A percentile compares a stretch with the other conserved stretches of the same genome.
phyloP scores from a whole-genome alignment of 2,888 invertebrate genomes.

The Cryptus viduatorius region DNA sequence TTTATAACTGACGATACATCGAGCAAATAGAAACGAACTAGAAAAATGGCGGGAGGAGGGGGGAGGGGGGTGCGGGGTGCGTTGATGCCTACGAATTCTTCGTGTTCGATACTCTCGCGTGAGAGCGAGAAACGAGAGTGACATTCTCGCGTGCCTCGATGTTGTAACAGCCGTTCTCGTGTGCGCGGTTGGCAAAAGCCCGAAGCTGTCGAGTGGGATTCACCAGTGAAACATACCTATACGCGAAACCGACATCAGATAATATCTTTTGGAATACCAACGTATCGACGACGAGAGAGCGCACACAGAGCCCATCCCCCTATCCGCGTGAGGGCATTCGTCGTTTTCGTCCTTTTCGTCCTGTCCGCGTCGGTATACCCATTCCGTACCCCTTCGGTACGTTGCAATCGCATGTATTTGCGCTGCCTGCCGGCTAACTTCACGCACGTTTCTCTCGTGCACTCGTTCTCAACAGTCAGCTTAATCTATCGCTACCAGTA shows the following conservation, averaged over 20 bases:
- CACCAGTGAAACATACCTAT: constrained; percentile 11
- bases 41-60: no score
- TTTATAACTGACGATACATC: constrained; percentile 1
- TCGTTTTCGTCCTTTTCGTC: not conserved
- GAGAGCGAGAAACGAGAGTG: not conserved
- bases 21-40: not conserved
- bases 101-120: not conserved
- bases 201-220: constrained; percentile 3
- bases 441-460: constrained; percentile 7
- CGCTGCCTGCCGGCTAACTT: not conserved
- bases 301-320: not conserved
- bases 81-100: not conserved
- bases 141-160: constrained; percentile 21
- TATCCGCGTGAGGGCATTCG: not conserved
- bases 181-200: constrained; percentile 12
- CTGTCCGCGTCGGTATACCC: not conserved
- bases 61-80: not conserved
- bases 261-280: constrained; percentile 25
- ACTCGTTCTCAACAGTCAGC: not conserved
- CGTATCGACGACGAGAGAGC: constrained; percentile 9
- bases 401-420: constrained; percentile 13
- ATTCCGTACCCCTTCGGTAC: not conserved
- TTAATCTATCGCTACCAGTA: constrained; percentile 8
- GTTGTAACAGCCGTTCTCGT: not conserved
- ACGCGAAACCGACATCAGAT: constrained; percentile 12